Evolutionary conservation across 1,140 invertebrate species (phyloP), one percentile per base, ranked within the genome.

Genomic region (Nomia melanderi): DNA sequence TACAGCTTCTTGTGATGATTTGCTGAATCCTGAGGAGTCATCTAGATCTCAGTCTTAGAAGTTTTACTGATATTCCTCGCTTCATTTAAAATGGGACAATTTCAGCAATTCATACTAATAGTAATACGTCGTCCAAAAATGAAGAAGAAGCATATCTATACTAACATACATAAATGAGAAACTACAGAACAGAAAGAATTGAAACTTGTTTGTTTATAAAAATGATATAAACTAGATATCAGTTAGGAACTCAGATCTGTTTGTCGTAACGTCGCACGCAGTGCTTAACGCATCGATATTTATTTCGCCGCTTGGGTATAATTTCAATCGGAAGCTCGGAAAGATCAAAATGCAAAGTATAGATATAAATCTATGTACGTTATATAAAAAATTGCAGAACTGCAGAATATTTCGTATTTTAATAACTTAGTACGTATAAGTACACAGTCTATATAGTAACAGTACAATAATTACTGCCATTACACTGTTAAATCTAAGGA

Each of bases 1-100:
- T 31, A 91, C 91, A 33, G 88, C 90, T 72, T 92, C 91, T 36
- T 92, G 91, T 27, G 91, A 92, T 66, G 91, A 92, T 83, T 86
- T 92, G 56, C 78, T 92, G 66, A 88, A 92, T 66, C 89, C 90
- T 29, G 91, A 92, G 63, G 91, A 91, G 71, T 90, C 90, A 36
- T 91, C 91, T 25, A 89, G 86, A 82, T 84, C 88, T 44, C 85
- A 89, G 70, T 86, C 84, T 81, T 91, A 90, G 85, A 73, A 54
- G n/a, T 71, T 62, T 9, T 41, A 62, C 1, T 5, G 47, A 50
- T 8, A 77, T 44, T 47, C 50, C 31, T 53, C 39, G 56, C 33
- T 66, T 71, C 29, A n/a, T n/a, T 67, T 27, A n/a, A 39, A 3
- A 29, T 57, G 54, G 31, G 2, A 33, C 33, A 76, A 60, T 27